Percentiles rank a stretch among this genome's conserved stretches.
phyloP scores from a whole-genome alignment of 2,888 invertebrate genomes.

The Frankliniella fusca region DNA sequence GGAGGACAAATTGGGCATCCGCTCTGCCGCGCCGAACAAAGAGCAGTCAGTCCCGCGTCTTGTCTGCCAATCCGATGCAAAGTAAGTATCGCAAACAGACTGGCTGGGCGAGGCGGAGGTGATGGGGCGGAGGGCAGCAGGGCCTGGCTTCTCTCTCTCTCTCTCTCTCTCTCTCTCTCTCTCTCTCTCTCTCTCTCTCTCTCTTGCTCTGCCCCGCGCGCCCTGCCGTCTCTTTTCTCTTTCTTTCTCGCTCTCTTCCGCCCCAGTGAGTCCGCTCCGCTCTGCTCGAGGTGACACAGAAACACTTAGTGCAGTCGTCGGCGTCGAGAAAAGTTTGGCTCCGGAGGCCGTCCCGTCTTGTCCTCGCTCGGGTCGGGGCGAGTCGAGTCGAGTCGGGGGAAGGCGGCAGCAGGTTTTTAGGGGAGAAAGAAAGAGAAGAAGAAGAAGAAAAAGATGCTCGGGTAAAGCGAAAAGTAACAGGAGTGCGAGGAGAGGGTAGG shows the following conservation, averaged over 20 bases:
- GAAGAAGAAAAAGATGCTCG: no score
- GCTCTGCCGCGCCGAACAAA: not conserved
- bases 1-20: not conserved
- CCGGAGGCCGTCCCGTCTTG: no score
- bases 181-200: constrained; percentile 29
- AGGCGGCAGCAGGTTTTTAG: no score
- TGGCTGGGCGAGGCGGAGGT: no score
- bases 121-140: not conserved
- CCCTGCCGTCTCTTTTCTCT: no score
- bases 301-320: not conserved
- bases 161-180: constrained; percentile 30
- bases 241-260: not conserved
- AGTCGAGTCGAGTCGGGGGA: no score
- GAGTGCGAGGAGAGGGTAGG: no score
- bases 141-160: constrained; percentile 27
- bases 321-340: no score
- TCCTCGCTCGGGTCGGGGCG: no score
- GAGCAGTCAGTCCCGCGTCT: not conserved
- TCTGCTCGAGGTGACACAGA: not conserved
- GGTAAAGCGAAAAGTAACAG: no score
- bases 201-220: constrained; percentile 27
- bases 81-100: not conserved
- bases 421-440: no score
- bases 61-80: not conserved
- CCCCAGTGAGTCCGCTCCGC: not conserved